phyloP scores from a whole-genome alignment of 2,888 invertebrate genomes.

The Metallyticus violacea region DNA sequence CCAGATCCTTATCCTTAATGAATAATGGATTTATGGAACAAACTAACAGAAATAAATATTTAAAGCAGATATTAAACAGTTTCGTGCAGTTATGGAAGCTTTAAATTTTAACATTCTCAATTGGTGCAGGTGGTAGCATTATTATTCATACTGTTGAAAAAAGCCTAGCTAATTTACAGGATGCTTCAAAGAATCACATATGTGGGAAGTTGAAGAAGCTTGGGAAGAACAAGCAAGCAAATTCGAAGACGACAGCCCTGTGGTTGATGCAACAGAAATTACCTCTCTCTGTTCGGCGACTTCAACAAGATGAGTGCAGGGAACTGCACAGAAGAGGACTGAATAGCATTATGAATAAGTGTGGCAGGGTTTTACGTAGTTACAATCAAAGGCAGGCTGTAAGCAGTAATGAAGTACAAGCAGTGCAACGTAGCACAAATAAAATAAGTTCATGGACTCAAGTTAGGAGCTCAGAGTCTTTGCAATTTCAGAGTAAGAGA shows the following conservation, averaged over 20 bases:
- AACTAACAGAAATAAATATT: no score
- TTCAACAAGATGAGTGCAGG: background rate
- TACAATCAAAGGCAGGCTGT: no score
- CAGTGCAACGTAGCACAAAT: no score
- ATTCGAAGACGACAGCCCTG: background rate
- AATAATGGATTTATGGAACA: no score
- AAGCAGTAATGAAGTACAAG: no score
- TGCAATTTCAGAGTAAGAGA: no score
- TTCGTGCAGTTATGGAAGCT: no score
- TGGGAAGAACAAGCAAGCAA: background rate
- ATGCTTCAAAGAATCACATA: conserved; percentile 2
- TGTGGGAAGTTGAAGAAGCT: background rate
- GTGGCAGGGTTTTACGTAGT: background rate
- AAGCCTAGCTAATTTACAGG: conserved; percentile 2
- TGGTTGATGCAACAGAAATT: background rate
- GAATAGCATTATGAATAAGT: background rate
- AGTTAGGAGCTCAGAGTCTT: no score
- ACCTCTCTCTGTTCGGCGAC: background rate
- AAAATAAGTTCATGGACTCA: no score
- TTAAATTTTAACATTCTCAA: no score
- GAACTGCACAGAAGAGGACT: conserved; percentile 2
- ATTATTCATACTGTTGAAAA: conserved; percentile 14
- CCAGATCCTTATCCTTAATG: no score
- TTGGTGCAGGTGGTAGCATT: background rate
- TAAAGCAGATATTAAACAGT: no score